phyloP scores from a whole-genome alignment of 2,113 vertebrate genomes.

The Gila orcuttii region DNA sequence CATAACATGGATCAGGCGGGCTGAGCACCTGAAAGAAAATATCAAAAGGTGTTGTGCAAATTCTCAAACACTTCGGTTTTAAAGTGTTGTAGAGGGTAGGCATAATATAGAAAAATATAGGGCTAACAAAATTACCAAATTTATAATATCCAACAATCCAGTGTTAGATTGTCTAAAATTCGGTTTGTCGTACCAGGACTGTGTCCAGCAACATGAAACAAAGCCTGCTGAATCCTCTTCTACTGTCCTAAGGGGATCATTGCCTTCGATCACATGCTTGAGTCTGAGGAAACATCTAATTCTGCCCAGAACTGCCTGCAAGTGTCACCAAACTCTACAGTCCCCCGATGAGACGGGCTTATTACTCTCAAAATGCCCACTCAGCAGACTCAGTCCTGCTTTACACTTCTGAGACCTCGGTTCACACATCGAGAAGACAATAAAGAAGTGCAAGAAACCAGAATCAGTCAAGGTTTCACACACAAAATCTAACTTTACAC shows the following conservation, averaged over 20 bases:
- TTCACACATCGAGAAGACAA: conserved; percentile 32
- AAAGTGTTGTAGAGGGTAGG: background rate
- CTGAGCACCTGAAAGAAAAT: background rate
- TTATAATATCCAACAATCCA: background rate
- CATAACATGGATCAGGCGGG: conserved; percentile 1
- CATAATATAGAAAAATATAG: background rate
- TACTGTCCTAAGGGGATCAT: background rate
- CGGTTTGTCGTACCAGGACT: background rate
- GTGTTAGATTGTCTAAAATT: background rate
- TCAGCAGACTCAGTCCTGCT: conserved; percentile 39
- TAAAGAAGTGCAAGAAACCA: conserved; percentile 6
- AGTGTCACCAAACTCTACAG: conserved; percentile 6
- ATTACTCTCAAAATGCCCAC: conserved; percentile 32
- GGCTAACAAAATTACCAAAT: background rate
- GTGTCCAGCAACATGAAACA: background rate
- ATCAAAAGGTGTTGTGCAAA: background rate
- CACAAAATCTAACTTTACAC: conserved; percentile 15
- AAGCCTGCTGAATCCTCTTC: background rate
- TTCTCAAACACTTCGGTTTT: background rate
- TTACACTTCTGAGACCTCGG: conserved; percentile 16
- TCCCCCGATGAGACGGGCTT: conserved; percentile 5
- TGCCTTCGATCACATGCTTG: background rate
- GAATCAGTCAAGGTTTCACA: background rate
- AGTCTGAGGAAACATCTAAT: conserved; percentile 19
- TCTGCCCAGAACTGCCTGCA: conserved; percentile 32